Evolutionary conservation across 2,113 vertebrate species (phyloP).

Genomic region (Triplophysa siluroides): DNA sequence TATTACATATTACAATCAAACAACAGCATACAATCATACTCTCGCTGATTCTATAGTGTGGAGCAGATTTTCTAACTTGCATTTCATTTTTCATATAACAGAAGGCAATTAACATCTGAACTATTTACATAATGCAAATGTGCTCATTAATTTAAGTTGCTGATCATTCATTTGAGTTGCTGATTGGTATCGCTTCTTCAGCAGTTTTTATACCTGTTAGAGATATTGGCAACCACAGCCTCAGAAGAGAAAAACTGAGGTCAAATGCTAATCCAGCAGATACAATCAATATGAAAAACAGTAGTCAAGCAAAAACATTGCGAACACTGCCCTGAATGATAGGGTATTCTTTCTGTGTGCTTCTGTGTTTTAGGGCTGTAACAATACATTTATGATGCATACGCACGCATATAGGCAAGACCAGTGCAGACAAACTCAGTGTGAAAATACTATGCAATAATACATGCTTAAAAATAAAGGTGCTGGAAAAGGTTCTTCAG

Average conservation of each 20-base stretch:
- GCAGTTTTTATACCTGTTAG: slow-evolving; percentile 61
- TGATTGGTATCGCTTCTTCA: slow-evolving; percentile 68
- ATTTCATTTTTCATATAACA: slow-evolving; percentile 57
- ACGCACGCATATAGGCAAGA: not conserved
- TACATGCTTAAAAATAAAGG: not conserved
- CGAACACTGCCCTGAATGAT: slow-evolving; percentile 21
- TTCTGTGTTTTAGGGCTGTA: not conserved
- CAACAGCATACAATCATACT: not conserved
- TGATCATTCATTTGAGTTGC: slow-evolving; percentile 68
- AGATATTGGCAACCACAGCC: slow-evolving; percentile 71
- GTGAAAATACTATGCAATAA: not conserved
- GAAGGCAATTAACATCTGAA: slow-evolving; percentile 63
- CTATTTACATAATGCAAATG: slow-evolving; percentile 71
- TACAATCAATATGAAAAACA: slow-evolving; percentile 64
- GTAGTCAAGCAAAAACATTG: slow-evolving; percentile 46
- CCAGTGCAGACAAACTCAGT: not conserved
- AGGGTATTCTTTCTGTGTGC: slow-evolving; percentile 1
- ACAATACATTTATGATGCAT: not conserved
- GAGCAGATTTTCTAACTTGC: not conserved
- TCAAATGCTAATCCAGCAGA: slow-evolving; percentile 71
- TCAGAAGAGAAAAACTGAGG: slow-evolving; percentile 66
- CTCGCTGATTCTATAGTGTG: not conserved
- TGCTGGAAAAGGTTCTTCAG: too few species aligned
- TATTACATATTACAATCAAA: not conserved
- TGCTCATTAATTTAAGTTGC: slow-evolving; percentile 67